These are phyloP conservation scores for Danionella dracula DNA, from an alignment of 2,797 vertebrate genomes.

Conservation along the genomic window DNA sequence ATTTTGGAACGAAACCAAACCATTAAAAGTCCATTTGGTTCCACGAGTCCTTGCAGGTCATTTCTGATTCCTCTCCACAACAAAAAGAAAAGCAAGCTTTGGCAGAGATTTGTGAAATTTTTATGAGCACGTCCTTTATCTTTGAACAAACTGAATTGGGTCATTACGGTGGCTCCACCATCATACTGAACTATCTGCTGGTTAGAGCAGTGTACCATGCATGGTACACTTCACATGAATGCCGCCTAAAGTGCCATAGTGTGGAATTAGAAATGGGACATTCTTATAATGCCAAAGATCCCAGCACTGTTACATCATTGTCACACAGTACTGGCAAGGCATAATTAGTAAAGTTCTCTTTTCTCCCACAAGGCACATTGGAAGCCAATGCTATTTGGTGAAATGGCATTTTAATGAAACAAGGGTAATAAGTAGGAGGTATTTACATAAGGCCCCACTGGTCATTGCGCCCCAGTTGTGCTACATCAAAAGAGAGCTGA, in stretches of 20 bases:
- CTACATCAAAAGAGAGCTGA: conserved; percentile 12
- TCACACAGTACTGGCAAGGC: conserved; percentile 50
- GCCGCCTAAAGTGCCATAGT: conserved; percentile 60
- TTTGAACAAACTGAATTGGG: conserved; percentile 12
- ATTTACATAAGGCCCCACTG: conserved; percentile 62
- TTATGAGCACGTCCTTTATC: not conserved
- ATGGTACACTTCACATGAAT: conserved; percentile 75
- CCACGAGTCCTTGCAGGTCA: not conserved
- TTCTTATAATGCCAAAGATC: conserved; percentile 75
- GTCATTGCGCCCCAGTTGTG: conserved; percentile 55
- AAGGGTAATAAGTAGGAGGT: conserved; percentile 56
- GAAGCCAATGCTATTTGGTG: conserved; percentile 47
- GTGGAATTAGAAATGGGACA: conserved; percentile 68
- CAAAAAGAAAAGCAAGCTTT: not conserved
- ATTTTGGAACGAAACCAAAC: not conserved
- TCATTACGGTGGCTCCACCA: conserved; percentile 45
- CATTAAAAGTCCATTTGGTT: not conserved
- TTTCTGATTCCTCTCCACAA: not conserved
- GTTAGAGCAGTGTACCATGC: conserved; percentile 55
- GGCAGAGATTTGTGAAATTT: conserved; percentile 15
- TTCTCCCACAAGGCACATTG: conserved; percentile 69
- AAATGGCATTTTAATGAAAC: conserved; percentile 58
- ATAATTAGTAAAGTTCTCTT: conserved; percentile 69
- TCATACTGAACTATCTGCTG: conserved; percentile 42
- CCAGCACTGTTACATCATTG: conserved; percentile 72